Evolutionary conservation across 2,797 vertebrate genomes (phyloP).

Genomic region (Hemitrygon akajei): DNA sequence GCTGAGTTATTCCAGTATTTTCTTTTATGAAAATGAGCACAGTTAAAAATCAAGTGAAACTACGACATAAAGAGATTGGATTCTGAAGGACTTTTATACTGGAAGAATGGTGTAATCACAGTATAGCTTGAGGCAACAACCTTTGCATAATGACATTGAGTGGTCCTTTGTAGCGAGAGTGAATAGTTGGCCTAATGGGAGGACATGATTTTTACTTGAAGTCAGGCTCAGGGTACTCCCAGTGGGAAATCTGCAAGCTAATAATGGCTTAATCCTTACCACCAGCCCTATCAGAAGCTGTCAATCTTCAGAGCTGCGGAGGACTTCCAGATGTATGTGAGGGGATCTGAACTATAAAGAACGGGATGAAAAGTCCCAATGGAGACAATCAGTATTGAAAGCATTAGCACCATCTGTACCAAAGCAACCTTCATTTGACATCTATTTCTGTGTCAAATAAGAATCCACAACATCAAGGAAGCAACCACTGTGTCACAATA

Average conservation of each 20-base stretch:
- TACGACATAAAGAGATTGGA: background rate
- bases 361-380: slow-evolving; percentile 52
- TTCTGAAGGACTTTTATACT: background rate
- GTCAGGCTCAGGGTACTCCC: background rate
- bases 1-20: background rate
- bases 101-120: slow-evolving; percentile 20
- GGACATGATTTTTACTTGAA: background rate
- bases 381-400: slow-evolving; percentile 75
- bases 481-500: background rate
- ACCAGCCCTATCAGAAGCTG: slow-evolving; percentile 47
- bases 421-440: slow-evolving; percentile 56
- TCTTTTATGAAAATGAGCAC: background rate
- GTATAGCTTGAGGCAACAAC: background rate
- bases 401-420: slow-evolving; percentile 69
- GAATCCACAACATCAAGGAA: slow-evolving; percentile 4
- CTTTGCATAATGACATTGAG: slow-evolving; percentile 18
- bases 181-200: slow-evolving; percentile 18
- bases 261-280: slow-evolving; percentile 45
- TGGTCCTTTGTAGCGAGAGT: background rate
- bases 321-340: slow-evolving; percentile 41
- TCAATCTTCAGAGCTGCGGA: slow-evolving; percentile 41
- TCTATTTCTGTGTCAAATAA: background rate
- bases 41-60: background rate
- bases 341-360: slow-evolving; percentile 49
- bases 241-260: slow-evolving; percentile 3